Evolutionary conservation across 2,888 invertebrate species (phyloP).

Genomic region (Apamea crenata): DNA sequence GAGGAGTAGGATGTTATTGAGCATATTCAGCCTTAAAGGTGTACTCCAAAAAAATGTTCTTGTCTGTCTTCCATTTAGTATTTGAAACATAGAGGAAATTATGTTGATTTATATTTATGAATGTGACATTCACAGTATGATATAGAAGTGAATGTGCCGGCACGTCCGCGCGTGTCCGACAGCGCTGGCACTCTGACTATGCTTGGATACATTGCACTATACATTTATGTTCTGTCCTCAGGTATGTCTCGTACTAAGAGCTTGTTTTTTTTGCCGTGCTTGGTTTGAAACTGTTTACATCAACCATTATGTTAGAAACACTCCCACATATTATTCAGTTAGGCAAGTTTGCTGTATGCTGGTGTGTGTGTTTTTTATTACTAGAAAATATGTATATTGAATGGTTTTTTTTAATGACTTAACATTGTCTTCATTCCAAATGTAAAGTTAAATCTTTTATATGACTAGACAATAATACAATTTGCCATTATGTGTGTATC

Average conservation of each 20-base stretch:
- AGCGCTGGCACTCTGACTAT: slow-evolving; percentile 1
- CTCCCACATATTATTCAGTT: background rate
- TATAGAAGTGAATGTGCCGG: slow-evolving; percentile 3
- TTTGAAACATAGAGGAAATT: background rate
- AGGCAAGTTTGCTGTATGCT: slow-evolving; percentile 31
- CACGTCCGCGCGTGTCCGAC: background rate
- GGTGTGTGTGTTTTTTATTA: background rate
- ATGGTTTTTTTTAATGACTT: background rate
- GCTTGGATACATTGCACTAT: slow-evolving; percentile 5
- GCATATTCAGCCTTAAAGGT: background rate
- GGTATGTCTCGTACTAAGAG: slow-evolving; percentile 53
- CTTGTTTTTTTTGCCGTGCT: slow-evolving; percentile 52
- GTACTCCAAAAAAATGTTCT: background rate
- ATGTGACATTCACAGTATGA: slow-evolving; percentile 47
- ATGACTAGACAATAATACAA: too few relatives aligned
- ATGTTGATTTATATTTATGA: slow-evolving; percentile 5
- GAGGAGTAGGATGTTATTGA: background rate
- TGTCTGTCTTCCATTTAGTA: background rate
- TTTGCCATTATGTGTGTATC: background rate
- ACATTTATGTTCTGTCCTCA: slow-evolving; percentile 25
- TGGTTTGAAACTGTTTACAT: slow-evolving; percentile 21
- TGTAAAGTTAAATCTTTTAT: slow-evolving; percentile 17
- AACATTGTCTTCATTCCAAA: background rate
- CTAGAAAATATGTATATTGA: background rate
- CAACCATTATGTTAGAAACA: slow-evolving; percentile 1